These are phyloP conservation scores for Drosophila prostipennis DNA, from an alignment of 2,888 invertebrate genomes.

Conservation along the genomic window DNA sequence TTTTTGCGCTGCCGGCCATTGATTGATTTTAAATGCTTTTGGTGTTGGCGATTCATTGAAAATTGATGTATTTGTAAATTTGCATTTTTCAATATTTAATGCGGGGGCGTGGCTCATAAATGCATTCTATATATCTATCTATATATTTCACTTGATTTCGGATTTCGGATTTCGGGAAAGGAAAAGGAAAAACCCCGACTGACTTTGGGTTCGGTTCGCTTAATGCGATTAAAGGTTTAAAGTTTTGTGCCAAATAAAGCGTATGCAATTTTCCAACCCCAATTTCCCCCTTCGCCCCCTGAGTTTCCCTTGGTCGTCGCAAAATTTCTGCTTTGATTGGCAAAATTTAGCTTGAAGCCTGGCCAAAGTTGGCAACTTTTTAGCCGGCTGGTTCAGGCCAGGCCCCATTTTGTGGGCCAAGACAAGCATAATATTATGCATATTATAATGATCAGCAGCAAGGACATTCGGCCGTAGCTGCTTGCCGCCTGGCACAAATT, in stretches of 20 bases:
- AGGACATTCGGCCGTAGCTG: constrained; percentile 28
- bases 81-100: constrained; percentile 76
- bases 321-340: constrained; percentile 61
- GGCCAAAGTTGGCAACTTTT: constrained; percentile 53
- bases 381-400: background rate
- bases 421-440: constrained; percentile 64
- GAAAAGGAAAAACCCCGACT: background rate
- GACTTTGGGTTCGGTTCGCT: constrained; percentile 53
- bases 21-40: constrained; percentile 78
- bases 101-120: constrained; percentile 33
- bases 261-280: constrained; percentile 33
- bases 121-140: constrained; percentile 1
- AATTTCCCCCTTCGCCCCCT: too few relatives aligned
- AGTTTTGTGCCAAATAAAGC: constrained; percentile 76
- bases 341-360: constrained; percentile 45
- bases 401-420: constrained; percentile 42
- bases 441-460: constrained; percentile 63
- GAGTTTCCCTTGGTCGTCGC: constrained; percentile 3
- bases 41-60: constrained; percentile 75
- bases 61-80: constrained; percentile 79
- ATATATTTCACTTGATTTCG: background rate
- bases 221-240: constrained; percentile 79
- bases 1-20: constrained; percentile 41
- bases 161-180: background rate
- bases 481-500: constrained; percentile 51